Conservation (phyloP, 2,113 vertebrate genomes). For the Aspiorhynchus laticeps region DNA sequence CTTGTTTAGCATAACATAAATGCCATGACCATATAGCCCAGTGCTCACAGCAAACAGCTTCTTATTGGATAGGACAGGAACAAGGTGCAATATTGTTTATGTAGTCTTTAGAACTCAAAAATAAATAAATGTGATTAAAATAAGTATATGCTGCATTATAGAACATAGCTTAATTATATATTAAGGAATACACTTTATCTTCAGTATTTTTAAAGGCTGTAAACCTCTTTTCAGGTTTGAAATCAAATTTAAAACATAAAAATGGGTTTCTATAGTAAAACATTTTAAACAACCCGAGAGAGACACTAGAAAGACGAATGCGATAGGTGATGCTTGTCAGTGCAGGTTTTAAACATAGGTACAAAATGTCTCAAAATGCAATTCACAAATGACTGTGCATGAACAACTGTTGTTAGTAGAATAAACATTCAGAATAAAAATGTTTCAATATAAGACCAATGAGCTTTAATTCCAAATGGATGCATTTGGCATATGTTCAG, state of each 20-base stretch:
- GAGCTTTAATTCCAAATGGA: neutral
- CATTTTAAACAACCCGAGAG: neutral
- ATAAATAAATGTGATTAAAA: constrained; percentile 13
- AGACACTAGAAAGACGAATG: neutral
- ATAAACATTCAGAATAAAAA: neutral
- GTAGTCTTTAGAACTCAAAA: neutral
- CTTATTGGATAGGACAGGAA: neutral
- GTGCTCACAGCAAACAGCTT: neutral
- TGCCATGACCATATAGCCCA: neutral
- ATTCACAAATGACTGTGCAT: neutral
- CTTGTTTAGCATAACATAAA: neutral
- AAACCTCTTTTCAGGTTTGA: neutral
- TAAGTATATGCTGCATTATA: neutral
- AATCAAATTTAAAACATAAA: neutral
- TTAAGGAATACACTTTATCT: neutral
- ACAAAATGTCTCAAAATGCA: neutral
- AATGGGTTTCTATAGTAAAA: neutral
- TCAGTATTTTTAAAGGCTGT: constrained; percentile 10
- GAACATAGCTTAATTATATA: neutral
- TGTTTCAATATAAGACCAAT: neutral
- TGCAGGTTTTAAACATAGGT: neutral
- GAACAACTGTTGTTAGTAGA: neutral
- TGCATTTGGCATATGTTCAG: neutral
- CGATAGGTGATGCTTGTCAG: neutral
- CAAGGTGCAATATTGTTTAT: neutral